These are phyloP conservation scores for Idris sp. DNA, from an alignment of 1,140 invertebrate species.

Conservation along the genomic window DNA sequence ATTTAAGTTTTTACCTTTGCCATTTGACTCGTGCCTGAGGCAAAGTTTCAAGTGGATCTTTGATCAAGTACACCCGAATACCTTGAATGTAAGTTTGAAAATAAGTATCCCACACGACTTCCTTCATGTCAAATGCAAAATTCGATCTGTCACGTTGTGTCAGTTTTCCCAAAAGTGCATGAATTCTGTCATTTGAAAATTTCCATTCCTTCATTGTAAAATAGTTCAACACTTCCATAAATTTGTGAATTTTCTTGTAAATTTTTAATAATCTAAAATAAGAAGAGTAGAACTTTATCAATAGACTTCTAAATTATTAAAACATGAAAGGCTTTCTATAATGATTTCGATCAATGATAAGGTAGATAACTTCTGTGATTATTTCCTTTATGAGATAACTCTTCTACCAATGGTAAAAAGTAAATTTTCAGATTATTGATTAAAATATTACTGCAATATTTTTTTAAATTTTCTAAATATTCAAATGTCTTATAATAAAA, in stretches of 20 bases:
- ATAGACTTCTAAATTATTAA: too few species aligned
- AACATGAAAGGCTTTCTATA: too few species aligned
- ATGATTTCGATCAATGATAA: too few species aligned
- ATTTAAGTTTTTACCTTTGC: conserved; percentile 71
- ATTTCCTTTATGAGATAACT: too few species aligned
- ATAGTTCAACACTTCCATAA: conserved; percentile 84
- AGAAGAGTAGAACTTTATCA: too few species aligned
- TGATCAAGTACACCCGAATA: conserved; percentile 81
- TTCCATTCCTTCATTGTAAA: conserved; percentile 81
- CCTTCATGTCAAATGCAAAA: conserved; percentile 85
- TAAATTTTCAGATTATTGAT: too few species aligned
- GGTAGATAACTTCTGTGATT: too few species aligned
- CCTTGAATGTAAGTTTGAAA: conserved; percentile 80
- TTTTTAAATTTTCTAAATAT: too few species aligned
- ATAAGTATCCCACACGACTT: conserved; percentile 81
- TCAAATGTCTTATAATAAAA: too few species aligned
- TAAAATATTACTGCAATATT: too few species aligned
- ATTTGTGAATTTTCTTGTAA: conserved; percentile 84
- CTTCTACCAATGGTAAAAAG: too few species aligned
- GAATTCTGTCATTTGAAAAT: conserved; percentile 81
- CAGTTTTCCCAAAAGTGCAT: conserved; percentile 81
- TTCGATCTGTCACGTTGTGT: conserved; percentile 81
- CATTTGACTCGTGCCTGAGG: conserved; percentile 77
- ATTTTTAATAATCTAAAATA: conserved; percentile 81
- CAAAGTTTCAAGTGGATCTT: conserved; percentile 81